A percentile compares a stretch with the other conserved stretches of the same genome.
Conservation (phyloP, 2,888 invertebrate genomes). For the Catocala nupta region DNA sequence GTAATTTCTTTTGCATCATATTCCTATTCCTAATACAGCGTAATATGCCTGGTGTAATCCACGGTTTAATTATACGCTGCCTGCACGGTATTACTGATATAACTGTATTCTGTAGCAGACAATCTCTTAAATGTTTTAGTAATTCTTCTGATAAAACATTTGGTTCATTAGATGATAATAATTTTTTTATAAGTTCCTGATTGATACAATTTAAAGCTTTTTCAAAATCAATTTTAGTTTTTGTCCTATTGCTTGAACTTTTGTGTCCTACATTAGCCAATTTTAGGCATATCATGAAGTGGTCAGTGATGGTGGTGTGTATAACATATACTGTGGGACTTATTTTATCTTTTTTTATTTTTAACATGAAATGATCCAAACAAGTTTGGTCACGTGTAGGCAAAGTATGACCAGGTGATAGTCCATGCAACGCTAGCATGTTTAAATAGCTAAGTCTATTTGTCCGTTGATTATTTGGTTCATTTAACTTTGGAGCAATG, state of each 20-base stretch:
- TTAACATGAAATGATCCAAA: conserved; percentile 1
- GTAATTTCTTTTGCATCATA: background rate
- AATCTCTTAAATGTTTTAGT: background rate
- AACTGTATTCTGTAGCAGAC: background rate
- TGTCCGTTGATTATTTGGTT: background rate
- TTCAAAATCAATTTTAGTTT: background rate
- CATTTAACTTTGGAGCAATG: background rate
- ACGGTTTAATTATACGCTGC: background rate
- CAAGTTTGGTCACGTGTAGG: background rate
- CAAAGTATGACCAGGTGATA: background rate
- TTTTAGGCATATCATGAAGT: background rate
- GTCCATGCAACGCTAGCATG: background rate
- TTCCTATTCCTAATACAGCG: background rate
- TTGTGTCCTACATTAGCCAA: background rate
- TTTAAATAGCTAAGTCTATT: conserved; percentile 4
- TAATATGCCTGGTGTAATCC: conserved; percentile 1
- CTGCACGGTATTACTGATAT: background rate
- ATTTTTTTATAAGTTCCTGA: background rate
- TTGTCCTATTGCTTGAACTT: background rate
- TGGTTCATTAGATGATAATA: conserved; percentile 1
- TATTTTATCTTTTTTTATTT: background rate
- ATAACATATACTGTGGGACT: background rate
- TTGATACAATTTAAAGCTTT: background rate
- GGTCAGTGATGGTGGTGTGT: background rate
- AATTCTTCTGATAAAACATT: background rate